phyloP scores from a whole-genome alignment of 92 coral and sea anemone species.

The Desmophyllum pertusum region DNA sequence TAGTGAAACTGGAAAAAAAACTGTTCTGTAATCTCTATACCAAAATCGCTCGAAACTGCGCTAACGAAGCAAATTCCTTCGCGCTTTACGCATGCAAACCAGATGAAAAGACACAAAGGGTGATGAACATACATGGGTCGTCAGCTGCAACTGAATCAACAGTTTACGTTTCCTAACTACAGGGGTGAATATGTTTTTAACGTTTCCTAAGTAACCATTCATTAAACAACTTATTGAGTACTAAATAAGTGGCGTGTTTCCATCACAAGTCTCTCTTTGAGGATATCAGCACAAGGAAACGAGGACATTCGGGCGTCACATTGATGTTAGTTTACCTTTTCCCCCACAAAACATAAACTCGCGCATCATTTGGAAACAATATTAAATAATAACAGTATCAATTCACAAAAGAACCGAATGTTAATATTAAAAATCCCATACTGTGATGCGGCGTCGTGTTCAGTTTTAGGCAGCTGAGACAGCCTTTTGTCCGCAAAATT shows the following conservation, averaged over 20 bases:
- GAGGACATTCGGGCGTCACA: not conserved
- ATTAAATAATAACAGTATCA: not conserved
- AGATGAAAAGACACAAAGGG: not conserved
- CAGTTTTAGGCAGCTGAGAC: constrained; percentile 29
- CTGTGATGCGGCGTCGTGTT: constrained; percentile 47
- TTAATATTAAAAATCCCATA: constrained; percentile 31
- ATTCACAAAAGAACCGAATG: not conserved
- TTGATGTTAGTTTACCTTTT: not conserved
- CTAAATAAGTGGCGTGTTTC: not conserved
- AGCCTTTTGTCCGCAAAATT: constrained; percentile 33
- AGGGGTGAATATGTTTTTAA: constrained; percentile 25
- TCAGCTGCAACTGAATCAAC: not conserved
- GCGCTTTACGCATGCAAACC: not conserved
- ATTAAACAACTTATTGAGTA: not conserved
- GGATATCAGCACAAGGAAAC: not conserved
- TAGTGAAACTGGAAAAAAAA: not conserved
- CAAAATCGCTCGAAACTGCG: not conserved
- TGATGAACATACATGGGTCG: not conserved
- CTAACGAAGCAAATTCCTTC: constrained; percentile 17
- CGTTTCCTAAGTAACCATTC: constrained; percentile 41
- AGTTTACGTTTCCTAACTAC: constrained; percentile 8
- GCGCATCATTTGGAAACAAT: not conserved
- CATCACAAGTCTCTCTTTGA: not conserved
- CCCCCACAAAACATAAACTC: not conserved
- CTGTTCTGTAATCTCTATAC: not conserved